Percentiles rank a stretch among this genome's conserved stretches.
Conservation (phyloP, 1,140 invertebrate genomes). For the Coelopa frigida region DNA sequence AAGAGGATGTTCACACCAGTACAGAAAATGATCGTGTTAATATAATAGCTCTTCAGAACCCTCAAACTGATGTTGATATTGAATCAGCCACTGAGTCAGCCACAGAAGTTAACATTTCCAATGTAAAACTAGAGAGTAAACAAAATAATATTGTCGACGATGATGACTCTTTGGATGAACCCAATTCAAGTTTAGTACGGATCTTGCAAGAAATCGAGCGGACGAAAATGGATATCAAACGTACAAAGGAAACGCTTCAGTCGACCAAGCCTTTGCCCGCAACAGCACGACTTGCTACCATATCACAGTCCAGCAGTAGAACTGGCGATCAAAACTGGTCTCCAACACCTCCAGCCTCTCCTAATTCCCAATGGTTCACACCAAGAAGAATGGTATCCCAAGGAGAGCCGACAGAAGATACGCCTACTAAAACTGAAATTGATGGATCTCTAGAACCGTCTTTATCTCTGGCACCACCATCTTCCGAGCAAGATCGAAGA, state of each 20-base stretch:
- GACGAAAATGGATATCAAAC: slow-evolving; percentile 32
- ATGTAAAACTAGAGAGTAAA: too few relatives aligned
- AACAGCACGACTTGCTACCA: background rate
- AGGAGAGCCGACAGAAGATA: background rate
- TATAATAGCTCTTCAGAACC: background rate
- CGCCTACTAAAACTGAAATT: background rate
- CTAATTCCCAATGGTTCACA: slow-evolving; percentile 13
- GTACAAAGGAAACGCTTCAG: slow-evolving; percentile 22
- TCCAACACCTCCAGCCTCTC: slow-evolving; percentile 34
- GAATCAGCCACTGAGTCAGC: slow-evolving; percentile 4
- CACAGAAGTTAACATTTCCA: slow-evolving; percentile 4
- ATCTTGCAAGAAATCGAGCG: slow-evolving; percentile 35
- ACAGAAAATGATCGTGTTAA: slow-evolving; percentile 8
- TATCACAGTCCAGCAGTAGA: slow-evolving; percentile 1
- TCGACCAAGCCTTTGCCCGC: background rate
- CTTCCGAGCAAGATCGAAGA: slow-evolving; percentile 6
- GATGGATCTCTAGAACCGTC: too few relatives aligned
- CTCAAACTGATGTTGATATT: background rate
- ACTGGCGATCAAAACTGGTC: slow-evolving; percentile 25
- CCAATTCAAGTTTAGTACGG: slow-evolving; percentile 18
- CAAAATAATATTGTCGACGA: slow-evolving; percentile 10
- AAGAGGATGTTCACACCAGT: slow-evolving; percentile 8
- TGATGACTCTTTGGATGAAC: slow-evolving; percentile 12
- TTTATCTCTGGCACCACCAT: too few relatives aligned
- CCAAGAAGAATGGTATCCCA: background rate